Base-by-base conservation (phyloP, 2,113 vertebrate genomes). In the Lampris incognitus region DNA sequence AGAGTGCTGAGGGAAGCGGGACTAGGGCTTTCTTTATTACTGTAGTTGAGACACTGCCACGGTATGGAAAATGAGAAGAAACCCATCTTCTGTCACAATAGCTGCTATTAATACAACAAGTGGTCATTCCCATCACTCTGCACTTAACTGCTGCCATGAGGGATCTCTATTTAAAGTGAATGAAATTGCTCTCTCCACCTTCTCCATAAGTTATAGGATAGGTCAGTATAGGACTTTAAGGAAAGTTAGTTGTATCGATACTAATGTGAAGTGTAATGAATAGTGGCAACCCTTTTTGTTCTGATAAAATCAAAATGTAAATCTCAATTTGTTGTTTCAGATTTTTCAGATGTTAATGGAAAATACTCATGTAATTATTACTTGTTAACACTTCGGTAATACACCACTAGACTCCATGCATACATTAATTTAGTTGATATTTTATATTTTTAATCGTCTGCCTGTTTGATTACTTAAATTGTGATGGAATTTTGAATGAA, bases 1-100 rank as follows among this genome's bases (percentile, higher is more conserved):
- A 84, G 77, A 92, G 83, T 91, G 92, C 89, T 92, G 92, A 91
- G 90, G 88, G 83, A 92, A 87, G 90, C 92, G 89, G 78, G 76
- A 88, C 42, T 52, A 61, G 72, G 68, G 60, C 71, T 82, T 86
- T 89, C 91, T 90, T 90, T 87, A 86, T 90, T 87, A 85, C 24
- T 24, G 24, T 83, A 86, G 76, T 81, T 87, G 82, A 83, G 82
- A 86, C 86, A 56, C 24, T 24, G 24, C 24, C 24, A 24, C 81
- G 49, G 81, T 76, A 82, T 79, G 72, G 85, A 89, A 84, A 89
- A 88, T 87, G 79, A 88, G 78, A 74, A 87, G 84, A 87, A 90
- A 84, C 81, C 86, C 80, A 79, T 88, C 77, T 83, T 86, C 87
- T 83, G 87, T 86, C 90, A 89, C 83, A 90, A 90, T 87, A 89